Conservation (phyloP, 2,113 vertebrate species). For the Pyxicephalus adspersus region DNA sequence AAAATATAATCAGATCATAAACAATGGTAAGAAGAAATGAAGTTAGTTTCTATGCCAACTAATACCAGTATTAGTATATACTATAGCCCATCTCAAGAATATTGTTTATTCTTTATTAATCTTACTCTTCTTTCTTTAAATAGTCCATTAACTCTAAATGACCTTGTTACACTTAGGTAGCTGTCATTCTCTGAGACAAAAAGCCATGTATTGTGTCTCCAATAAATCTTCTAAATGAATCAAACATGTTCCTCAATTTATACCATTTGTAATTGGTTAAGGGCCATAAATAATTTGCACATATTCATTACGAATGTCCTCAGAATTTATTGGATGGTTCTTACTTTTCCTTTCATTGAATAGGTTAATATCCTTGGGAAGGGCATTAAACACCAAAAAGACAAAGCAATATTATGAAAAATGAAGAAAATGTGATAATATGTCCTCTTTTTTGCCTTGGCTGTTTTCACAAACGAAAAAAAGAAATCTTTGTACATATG, state of each 20-base stretch:
- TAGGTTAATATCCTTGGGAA: not conserved
- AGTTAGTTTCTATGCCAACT: too few species aligned
- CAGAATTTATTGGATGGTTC: not conserved
- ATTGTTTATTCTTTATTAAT: too few species aligned
- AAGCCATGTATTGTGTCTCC: not conserved
- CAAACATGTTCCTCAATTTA: slow-evolving; percentile 1
- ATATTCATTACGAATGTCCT: slow-evolving; percentile 1
- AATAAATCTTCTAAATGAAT: slow-evolving; percentile 19
- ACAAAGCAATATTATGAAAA: too few species aligned
- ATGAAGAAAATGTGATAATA: too few species aligned
- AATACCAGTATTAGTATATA: too few species aligned
- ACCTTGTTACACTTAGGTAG: slow-evolving; percentile 20
- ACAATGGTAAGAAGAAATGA: too few species aligned
- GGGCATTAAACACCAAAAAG: too few species aligned
- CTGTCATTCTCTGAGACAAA: slow-evolving; percentile 21
- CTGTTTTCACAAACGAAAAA: too few species aligned
- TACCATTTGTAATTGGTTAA: slow-evolving; percentile 4
- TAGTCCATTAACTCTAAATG: not conserved
- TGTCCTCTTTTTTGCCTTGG: too few species aligned
- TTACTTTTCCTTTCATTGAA: not conserved
- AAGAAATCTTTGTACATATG: too few species aligned
- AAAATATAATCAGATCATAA: too few species aligned
- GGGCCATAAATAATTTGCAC: slow-evolving; percentile 15
- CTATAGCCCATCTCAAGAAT: too few species aligned
- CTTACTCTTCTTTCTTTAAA: not conserved